These are phyloP conservation scores for Drosophila falleni DNA, from an alignment of 2,888 invertebrate genomes.

Conservation along the genomic window DNA sequence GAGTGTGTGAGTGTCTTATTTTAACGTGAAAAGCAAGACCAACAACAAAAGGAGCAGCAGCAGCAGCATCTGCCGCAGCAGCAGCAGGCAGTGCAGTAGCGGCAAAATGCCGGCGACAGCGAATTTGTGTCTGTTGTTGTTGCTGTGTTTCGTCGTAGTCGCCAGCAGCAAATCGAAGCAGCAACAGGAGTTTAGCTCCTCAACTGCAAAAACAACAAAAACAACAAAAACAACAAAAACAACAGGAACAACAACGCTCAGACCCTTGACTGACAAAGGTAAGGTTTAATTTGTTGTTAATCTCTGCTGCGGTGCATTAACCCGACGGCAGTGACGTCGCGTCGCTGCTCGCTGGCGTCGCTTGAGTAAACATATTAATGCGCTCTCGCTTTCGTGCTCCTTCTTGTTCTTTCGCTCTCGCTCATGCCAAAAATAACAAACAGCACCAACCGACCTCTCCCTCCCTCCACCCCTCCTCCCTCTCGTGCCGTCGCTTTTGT, in stretches of 20 bases:
- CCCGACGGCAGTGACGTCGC: slow-evolving; percentile 45
- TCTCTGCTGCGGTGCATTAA: slow-evolving; percentile 62
- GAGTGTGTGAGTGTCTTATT: slow-evolving; percentile 43
- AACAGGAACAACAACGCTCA: slow-evolving; percentile 48
- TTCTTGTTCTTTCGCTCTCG: slow-evolving; percentile 30
- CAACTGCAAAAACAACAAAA: slow-evolving; percentile 43
- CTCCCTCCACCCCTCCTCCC: neutral
- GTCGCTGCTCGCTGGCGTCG: slow-evolving; percentile 42
- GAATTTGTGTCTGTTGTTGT: slow-evolving; percentile 63
- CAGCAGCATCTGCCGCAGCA: slow-evolving; percentile 29
- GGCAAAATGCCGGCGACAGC: slow-evolving; percentile 76
- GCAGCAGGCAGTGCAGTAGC: slow-evolving; percentile 52
- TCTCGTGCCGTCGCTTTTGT: slow-evolving; percentile 52
- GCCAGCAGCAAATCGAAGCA: slow-evolving; percentile 51
- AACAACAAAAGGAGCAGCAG: slow-evolving; percentile 36
- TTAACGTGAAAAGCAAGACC: slow-evolving; percentile 38
- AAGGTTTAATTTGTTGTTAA: slow-evolving; percentile 62
- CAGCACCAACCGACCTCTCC: slow-evolving; percentile 11
- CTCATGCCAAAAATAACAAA: slow-evolving; percentile 73
- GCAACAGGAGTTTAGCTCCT: slow-evolving; percentile 52
- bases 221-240: slow-evolving; percentile 39
- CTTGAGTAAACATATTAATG: slow-evolving; percentile 61
- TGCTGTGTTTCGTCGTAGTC: slow-evolving; percentile 55
- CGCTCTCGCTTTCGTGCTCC: slow-evolving; percentile 34
- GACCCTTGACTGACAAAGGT: slow-evolving; percentile 68